Conservation (phyloP, 2,888 invertebrate species). For the Leptarthrus brevirostris region DNA sequence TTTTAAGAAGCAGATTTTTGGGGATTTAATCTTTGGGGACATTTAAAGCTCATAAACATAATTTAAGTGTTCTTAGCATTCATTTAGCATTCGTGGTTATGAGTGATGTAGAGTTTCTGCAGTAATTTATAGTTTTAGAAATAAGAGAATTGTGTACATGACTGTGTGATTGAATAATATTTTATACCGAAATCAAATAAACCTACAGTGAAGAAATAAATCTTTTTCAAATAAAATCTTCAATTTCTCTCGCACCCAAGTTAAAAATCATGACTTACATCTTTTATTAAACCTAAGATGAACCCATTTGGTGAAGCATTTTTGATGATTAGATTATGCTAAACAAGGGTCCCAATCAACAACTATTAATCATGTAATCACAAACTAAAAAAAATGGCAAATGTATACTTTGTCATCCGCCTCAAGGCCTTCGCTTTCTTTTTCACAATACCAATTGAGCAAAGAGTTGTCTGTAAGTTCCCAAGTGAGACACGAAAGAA, state of each 20-base stretch:
- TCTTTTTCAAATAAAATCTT: too few relatives aligned
- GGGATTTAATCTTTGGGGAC: background rate
- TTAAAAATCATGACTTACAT: too few relatives aligned
- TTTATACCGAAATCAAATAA: constrained; percentile 3
- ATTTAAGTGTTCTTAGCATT: background rate
- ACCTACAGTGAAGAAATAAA: too few relatives aligned
- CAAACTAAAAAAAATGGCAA: background rate
- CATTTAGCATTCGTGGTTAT: constrained; percentile 7
- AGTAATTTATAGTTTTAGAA: constrained; percentile 25
- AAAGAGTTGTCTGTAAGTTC: background rate
- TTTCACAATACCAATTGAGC: background rate
- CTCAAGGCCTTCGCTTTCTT: background rate
- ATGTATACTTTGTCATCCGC: background rate
- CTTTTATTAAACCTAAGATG: too few relatives aligned
- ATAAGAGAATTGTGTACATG: constrained; percentile 17
- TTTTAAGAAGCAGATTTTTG: background rate
- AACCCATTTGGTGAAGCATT: too few relatives aligned
- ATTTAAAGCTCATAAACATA: constrained; percentile 21
- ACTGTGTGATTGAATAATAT: constrained; percentile 5
- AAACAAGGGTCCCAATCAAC: background rate
- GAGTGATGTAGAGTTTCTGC: constrained; percentile 28
- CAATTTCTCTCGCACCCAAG: too few relatives aligned
- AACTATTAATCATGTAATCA: background rate
- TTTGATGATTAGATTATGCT: background rate
- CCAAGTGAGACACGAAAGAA: too few relatives aligned